Base-by-base conservation (phyloP, 2,113 vertebrate species). In the Smithornis capensis region DNA sequence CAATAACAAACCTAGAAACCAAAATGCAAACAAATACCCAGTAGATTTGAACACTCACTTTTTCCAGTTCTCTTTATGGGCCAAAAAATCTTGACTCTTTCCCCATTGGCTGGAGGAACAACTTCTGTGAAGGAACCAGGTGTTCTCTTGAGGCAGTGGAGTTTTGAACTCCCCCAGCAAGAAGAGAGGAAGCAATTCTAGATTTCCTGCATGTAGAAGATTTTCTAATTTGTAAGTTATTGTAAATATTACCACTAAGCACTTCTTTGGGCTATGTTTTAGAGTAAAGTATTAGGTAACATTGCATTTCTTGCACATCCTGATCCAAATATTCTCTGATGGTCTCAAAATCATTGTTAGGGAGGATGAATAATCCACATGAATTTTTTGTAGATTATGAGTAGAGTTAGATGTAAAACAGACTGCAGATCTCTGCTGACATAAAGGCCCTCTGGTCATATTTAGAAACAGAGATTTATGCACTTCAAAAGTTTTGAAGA, bases 101-200 rank as follows among this genome's bases (percentile, higher is more conserved):
- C 50, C 21, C 9, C 12, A 1, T 2, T 3, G 8, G 45, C 12
- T 76, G n/a, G 10, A 70, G 19, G 16, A 68, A 9, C 4, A 7
- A 49, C 14, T 87, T 19, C 27, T 28, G 1, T 40, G 52, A 56
- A 19, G 31, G 38, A 64, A 64, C 2, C 0, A 1, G 21, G 2
- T 24, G 3, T 3, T 80, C 33, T 47, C 29, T 73, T 69, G 37
- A 87, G 35, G 49, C n/a, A 24, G 14, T 2, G 2, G 24, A 49
- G 12, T 45, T 80, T 53, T 74, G 42, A 89, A 80, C 16, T 44
- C 22, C 3, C 11, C 3, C 74, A 56, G 37, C 9, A 60, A 40
- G 22, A 71, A 53, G 9, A 59, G 19, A 14, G 31, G 15, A 71
- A 75, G 18, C 4, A 85, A 73, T 83, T 37, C 13, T 4, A 13